Conservation (phyloP, 2,888 invertebrate genomes). For the Eupsilia transversa region DNA sequence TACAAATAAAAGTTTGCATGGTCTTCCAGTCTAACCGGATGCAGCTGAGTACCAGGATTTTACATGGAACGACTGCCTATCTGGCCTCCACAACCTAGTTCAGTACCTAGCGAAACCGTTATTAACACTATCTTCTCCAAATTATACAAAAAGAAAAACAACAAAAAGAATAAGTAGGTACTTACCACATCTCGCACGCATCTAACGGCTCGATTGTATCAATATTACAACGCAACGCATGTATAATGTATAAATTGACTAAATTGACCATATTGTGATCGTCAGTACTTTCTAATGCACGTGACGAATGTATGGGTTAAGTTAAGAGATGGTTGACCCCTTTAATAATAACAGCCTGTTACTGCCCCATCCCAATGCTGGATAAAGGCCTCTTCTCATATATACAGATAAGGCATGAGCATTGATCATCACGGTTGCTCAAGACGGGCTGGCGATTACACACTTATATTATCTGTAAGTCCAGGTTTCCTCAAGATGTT, state of each 20-base stretch:
- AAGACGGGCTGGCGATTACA: neutral
- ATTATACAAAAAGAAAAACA: constrained; percentile 25
- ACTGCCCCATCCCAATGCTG: neutral
- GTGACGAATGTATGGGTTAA: constrained; percentile 60
- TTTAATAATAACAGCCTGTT: neutral
- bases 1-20: neutral
- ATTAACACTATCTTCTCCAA: constrained; percentile 14
- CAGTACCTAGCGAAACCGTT: too few relatives aligned
- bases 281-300: constrained; percentile 82
- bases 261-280: constrained; percentile 80
- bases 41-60: too few relatives aligned
- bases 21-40: too few relatives aligned
- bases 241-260: constrained; percentile 77
- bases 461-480: neutral
- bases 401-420: neutral
- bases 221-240: constrained; percentile 66
- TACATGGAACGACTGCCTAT: too few relatives aligned
- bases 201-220: constrained; percentile 54
- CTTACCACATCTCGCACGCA: constrained; percentile 28
- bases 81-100: too few relatives aligned
- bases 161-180: constrained; percentile 32
- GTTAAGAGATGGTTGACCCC: constrained; percentile 36
- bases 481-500: too few relatives aligned
- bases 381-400: neutral
- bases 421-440: neutral